Evolutionary conservation across 2,888 invertebrate species (phyloP), one percentile per base, ranked within the genome.

Genomic region (Amiota minor): DNA sequence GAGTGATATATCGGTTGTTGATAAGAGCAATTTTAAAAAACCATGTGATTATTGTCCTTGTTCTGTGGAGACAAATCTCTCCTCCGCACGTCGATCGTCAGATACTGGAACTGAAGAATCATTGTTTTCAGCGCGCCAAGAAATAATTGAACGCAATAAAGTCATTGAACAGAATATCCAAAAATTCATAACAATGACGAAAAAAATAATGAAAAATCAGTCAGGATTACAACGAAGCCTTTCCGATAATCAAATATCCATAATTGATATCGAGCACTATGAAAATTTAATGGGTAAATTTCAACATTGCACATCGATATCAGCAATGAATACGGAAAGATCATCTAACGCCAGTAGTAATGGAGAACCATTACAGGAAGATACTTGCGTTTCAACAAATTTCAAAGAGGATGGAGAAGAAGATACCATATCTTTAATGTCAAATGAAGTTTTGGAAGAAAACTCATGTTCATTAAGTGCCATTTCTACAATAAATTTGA

Each of bases 21-120:
- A 49, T 0, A 12, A 12, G 3, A 47, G 20, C 23, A 10, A 11
- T 14, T 23, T 20, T 12, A 62, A 8, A 62, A 62, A 35, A n/a
- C 77, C 73, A 8, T 79, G 79, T 1, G 81, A 79, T 50, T 82
- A 81, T 49, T 82, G 81, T 71, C 84, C 84, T 1, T 79, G 81
- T 76, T 80, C 79, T 55, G 81, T 80, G 9, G 83, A 82, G 53
- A 74, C 78, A 62, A 76, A 82, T 23, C 81, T 81, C 45, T 59
- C 47, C 6, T 35, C 35, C 10, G 18, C 47, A 55, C 62, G n/a
- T 20, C 47, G 16, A 2, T n/a, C 47, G 12, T 55, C 70, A 46
- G 64, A 23, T 45, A 56, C 67, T 1, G 67, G 50, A 12, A 50
- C 67, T 12, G 59, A 59, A 35, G 35, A 35, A 12, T 9, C 46